Percentiles rank a stretch among this genome's conserved stretches.
Evolutionary conservation across 1,140 invertebrate genomes (phyloP).

Genomic region (Pseudomyrmex sp.): DNA sequence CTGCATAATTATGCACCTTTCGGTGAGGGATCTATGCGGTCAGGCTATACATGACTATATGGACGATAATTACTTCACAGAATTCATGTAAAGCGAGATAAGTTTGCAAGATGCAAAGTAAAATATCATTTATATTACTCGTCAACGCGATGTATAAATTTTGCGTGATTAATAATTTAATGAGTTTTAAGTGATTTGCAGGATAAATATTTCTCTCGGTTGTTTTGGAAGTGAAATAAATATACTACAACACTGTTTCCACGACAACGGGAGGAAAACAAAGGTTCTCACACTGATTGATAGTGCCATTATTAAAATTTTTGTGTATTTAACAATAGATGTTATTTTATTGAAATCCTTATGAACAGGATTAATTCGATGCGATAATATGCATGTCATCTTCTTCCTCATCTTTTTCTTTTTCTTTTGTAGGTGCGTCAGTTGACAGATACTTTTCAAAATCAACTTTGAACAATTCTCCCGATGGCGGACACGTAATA

Average conservation of each 20-base stretch:
- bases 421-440: conserved; percentile 2
- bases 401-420: conserved; percentile 40
- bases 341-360: conserved; percentile 44
- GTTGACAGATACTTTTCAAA: conserved; percentile 86
- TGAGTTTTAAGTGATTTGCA: not conserved
- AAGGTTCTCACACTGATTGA: conserved; percentile 6
- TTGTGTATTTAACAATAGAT: not conserved
- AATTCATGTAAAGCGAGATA: not conserved
- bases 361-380: conserved; percentile 45
- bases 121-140: not conserved
- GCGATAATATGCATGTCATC: conserved; percentile 37
- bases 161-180: not conserved
- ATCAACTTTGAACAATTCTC: conserved; percentile 89
- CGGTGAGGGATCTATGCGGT: conserved; percentile 1
- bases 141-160: not conserved
- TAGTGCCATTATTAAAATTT: not conserved
- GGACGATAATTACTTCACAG: not conserved
- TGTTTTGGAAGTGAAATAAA: not conserved
- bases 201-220: not conserved
- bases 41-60: not conserved
- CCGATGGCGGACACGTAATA: conserved; percentile 86
- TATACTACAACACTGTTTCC: too few species aligned
- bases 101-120: conserved; percentile 3
- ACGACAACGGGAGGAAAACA: conserved; percentile 6
- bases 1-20: conserved; percentile 35